Percentiles rank a stretch among this genome's conserved stretches.
phyloP scores from a whole-genome alignment of 2,797 vertebrate species.

The Gallinago solitaria region DNA sequence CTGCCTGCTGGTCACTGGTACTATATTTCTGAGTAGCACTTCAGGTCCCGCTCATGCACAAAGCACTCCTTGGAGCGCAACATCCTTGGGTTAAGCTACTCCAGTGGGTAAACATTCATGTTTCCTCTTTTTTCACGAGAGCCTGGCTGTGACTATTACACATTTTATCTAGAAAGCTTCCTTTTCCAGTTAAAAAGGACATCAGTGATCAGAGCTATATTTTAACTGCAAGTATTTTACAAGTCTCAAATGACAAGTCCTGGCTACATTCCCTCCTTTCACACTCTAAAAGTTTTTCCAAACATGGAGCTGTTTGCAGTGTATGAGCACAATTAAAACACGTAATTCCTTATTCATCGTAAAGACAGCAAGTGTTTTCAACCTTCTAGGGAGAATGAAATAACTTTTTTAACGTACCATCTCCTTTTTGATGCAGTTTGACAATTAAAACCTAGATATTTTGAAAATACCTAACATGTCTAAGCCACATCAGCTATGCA shows the following conservation, averaged over 20 bases:
- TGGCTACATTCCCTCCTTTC: not conserved
- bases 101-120: accelerated
- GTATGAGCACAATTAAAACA: not conserved
- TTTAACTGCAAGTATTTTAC: not conserved
- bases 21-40: not conserved
- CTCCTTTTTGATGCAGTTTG: not conserved
- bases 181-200: not conserved
- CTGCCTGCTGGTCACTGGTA: not conserved
- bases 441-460: not conserved
- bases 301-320: not conserved
- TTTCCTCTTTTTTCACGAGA: not conserved
- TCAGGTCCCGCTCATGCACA: not conserved
- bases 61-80: not conserved
- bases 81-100: accelerated
- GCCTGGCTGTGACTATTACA: not conserved
- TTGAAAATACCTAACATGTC: not conserved
- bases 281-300: not conserved
- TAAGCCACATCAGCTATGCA: not conserved
- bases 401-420: not conserved
- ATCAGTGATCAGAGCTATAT: not conserved
- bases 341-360: not conserved
- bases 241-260: not conserved
- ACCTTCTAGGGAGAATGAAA: not conserved
- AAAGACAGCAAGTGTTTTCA: not conserved
- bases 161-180: not conserved